A percentile compares a stretch with the other conserved stretches of the same genome.
These are phyloP conservation scores for Cylas formicarius DNA, from an alignment of 1,140 invertebrate species.

Conservation along the genomic window DNA sequence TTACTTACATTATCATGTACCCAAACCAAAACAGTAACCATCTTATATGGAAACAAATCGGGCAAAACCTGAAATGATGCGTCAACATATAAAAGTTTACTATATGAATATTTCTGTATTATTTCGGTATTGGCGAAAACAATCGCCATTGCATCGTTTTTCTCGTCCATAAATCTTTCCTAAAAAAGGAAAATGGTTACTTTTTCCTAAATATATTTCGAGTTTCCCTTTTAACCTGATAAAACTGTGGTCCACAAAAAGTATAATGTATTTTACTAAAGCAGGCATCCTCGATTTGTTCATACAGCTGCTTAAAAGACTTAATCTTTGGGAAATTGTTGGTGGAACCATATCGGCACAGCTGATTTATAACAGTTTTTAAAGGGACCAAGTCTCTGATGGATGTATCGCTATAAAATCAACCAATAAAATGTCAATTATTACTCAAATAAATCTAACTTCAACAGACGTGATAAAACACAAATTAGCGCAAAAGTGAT, in stretches of 20 bases:
- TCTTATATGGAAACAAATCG: slow-evolving; percentile 29
- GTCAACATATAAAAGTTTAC: slow-evolving; percentile 36
- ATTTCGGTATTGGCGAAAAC: slow-evolving; percentile 33
- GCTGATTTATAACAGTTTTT: slow-evolving; percentile 30
- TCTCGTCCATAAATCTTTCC: slow-evolving; percentile 25
- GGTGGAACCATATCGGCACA: slow-evolving; percentile 26
- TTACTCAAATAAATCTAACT: neutral
- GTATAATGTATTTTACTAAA: slow-evolving; percentile 34
- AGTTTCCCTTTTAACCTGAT: too few species aligned
- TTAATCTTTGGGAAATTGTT: slow-evolving; percentile 17
- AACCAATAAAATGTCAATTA: neutral
- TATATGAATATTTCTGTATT: slow-evolving; percentile 24
- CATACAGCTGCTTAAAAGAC: slow-evolving; percentile 32
- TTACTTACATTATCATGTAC: slow-evolving; percentile 32
- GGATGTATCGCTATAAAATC: slow-evolving; percentile 28
- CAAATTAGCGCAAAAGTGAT: neutral
- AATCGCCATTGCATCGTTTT: slow-evolving; percentile 28
- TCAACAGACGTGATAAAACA: neutral
- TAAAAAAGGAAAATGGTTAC: slow-evolving; percentile 8
- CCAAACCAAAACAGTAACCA: slow-evolving; percentile 35
- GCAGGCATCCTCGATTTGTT: slow-evolving; percentile 30
- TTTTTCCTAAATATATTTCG: too few species aligned
- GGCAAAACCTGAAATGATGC: slow-evolving; percentile 33
- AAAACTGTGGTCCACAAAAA: slow-evolving; percentile 29
- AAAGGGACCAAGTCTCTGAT: slow-evolving; percentile 29